Conservation (phyloP, 2,797 vertebrate genomes). For the Tragelaphus oryx region DNA sequence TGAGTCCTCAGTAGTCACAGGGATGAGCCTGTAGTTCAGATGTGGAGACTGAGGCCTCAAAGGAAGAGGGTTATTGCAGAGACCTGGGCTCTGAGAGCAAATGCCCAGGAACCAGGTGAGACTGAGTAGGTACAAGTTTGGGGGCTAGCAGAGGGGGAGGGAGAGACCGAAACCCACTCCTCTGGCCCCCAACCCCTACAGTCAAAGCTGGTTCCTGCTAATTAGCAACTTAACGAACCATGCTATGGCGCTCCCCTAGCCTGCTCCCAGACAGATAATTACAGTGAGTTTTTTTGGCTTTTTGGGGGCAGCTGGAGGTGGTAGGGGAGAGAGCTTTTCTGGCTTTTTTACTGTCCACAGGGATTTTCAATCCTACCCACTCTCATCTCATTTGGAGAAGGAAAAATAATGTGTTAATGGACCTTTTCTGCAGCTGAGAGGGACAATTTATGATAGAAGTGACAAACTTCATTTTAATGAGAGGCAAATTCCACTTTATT, state of each 20-base stretch:
- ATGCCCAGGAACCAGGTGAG: not conserved
- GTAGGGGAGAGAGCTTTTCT: constrained; percentile 46
- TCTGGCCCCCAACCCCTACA: not conserved
- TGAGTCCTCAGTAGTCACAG: not conserved
- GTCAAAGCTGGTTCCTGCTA: constrained; percentile 42
- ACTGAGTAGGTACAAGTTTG: not conserved
- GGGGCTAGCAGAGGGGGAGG: not conserved
- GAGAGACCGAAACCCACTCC: not conserved
- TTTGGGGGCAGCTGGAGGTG: not conserved
- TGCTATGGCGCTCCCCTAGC: not conserved
- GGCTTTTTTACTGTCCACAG: constrained; percentile 26
- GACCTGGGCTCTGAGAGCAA: not conserved
- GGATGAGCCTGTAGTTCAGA: not conserved
- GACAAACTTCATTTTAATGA: constrained; percentile 74
- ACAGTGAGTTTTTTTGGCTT: constrained; percentile 54
- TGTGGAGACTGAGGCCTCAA: not conserved
- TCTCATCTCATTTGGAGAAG: constrained; percentile 70
- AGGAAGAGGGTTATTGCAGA: not conserved
- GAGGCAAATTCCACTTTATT: constrained; percentile 54
- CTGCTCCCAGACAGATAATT: constrained; percentile 67
- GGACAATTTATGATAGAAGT: constrained; percentile 68
- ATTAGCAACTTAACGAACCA: constrained; percentile 64
- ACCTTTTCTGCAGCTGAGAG: constrained; percentile 71
- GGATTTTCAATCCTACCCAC: constrained; percentile 65
- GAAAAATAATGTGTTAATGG: constrained; percentile 69